Conservation (phyloP, 2,888 invertebrate genomes). For the Trissonchulus latispiculum region DNA sequence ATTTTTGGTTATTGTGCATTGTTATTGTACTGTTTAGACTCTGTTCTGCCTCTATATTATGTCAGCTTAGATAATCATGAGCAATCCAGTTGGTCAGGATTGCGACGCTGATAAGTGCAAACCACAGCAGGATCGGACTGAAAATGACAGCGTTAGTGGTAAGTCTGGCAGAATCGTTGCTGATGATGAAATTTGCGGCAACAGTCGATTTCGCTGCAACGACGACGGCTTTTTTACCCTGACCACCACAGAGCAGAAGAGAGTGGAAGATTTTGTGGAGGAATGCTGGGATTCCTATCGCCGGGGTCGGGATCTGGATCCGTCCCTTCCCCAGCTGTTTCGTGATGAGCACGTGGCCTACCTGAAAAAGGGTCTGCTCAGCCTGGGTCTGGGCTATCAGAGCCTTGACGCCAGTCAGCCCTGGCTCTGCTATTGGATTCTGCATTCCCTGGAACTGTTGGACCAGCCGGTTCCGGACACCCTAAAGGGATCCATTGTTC, state of each 20-base stretch:
- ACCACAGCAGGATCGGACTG: too few relatives aligned
- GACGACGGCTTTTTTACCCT: constrained; percentile 19
- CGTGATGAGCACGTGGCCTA: constrained; percentile 10
- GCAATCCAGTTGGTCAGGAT: too few relatives aligned
- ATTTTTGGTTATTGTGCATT: too few relatives aligned
- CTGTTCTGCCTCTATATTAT: too few relatives aligned
- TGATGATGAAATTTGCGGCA: too few relatives aligned
- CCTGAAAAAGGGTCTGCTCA: constrained; percentile 9
- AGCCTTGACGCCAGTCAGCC: constrained; percentile 85
- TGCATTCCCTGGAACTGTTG: constrained; percentile 74
- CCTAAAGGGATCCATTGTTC: constrained; percentile 22
- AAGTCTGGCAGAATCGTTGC: too few relatives aligned
- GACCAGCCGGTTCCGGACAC: constrained; percentile 55
- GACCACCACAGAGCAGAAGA: constrained; percentile 19
- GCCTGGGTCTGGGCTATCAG: constrained; percentile 44
- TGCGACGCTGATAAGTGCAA: too few relatives aligned
- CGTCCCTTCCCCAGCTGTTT: background rate
- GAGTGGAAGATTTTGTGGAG: constrained; percentile 11
- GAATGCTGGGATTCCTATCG: background rate
- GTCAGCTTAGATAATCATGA: too few relatives aligned
- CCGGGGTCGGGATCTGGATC: background rate
- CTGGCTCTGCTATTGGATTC: constrained; percentile 94
- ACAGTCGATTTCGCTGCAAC: constrained; percentile 9
- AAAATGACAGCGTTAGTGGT: too few relatives aligned
- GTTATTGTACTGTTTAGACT: too few relatives aligned